Evolutionary conservation across 2,113 vertebrate genomes (phyloP), one percentile per base, ranked within the genome.

Genomic region (Saguinus midas): DNA sequence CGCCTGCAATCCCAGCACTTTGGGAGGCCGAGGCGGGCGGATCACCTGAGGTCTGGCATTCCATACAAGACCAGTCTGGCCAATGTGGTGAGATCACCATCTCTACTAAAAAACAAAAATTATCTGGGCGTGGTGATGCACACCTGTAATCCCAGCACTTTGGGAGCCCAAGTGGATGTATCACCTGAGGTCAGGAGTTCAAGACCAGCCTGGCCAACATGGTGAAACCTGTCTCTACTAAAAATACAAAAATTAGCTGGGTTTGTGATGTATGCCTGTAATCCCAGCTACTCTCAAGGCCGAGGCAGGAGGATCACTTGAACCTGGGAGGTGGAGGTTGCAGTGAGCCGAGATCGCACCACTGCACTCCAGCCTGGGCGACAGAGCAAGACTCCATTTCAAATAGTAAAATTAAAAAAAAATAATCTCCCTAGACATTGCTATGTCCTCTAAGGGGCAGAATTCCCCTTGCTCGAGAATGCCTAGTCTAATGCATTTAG

Each of bases 401-500:
- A 64, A 29, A 64, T 29, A 70, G 17, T 52, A 52, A 52, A 52
- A 52, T 52, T 50, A 16, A 68, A 70, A n/a, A 70, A 37, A 70
- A 72, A 40, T 40, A 72, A 17, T 18, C 43, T 78, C 16, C 29
- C 16, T 48, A 48, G 43, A 48, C 27, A 23, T 32, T 35, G 32
- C 83, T 16, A 1, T 50, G 35, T 68, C 43, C 21, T 37, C 35
- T 10, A 8, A 27, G 35, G 18, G 32, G 37, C 40, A 84, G 50
- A 76, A 37, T 68, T 12, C 13, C 14, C 50, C 6, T 17, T 25
- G 8, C 6, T 11, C 37, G 43, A 50, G 40, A 57, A 20, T 3
- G n/a, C 32, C 18, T 6, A 0, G 2, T 29, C 45, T 12, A 29
- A 48, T 12, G 9, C 21, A 27, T 27, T 12, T 1, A 3, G 40